Conservation (phyloP, 2,113 vertebrate species). For the Cathartes aura region DNA sequence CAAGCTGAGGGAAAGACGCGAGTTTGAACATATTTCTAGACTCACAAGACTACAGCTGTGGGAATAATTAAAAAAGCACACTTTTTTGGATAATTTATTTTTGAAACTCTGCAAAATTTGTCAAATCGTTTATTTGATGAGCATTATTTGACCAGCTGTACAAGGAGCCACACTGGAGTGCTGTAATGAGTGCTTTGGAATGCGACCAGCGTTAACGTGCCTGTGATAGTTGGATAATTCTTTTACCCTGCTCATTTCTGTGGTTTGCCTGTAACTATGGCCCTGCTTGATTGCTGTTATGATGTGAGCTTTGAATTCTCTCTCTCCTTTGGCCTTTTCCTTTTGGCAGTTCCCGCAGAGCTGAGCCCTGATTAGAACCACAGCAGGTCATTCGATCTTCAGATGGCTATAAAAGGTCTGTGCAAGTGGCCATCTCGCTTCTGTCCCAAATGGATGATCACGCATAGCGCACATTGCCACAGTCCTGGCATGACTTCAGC, state of each 20-base stretch:
- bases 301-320: conserved; percentile 64
- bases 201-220: not conserved
- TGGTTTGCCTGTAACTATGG: conserved; percentile 50
- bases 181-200: conserved; percentile 60
- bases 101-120: conserved; percentile 53
- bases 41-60: not conserved
- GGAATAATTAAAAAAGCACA: conserved; percentile 50
- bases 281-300: conserved; percentile 38
- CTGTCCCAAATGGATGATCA: conserved; percentile 51
- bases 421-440: conserved; percentile 30
- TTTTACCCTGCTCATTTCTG: conserved; percentile 38
- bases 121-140: conserved; percentile 55
- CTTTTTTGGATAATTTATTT: conserved; percentile 43
- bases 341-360: conserved; percentile 59
- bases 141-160: conserved; percentile 56
- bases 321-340: conserved; percentile 68
- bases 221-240: conserved; percentile 47
- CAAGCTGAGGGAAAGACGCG: not conserved
- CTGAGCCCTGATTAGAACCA: conserved; percentile 67
- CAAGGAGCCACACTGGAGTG: conserved; percentile 9
- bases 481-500: conserved; percentile 42
- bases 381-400: conserved; percentile 63
- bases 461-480: not conserved
- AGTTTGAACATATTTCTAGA: not conserved
- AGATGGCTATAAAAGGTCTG: conserved; percentile 69